Conservation (phyloP, 2,797 vertebrate genomes). For the Odontamblyopus rebecca region DNA sequence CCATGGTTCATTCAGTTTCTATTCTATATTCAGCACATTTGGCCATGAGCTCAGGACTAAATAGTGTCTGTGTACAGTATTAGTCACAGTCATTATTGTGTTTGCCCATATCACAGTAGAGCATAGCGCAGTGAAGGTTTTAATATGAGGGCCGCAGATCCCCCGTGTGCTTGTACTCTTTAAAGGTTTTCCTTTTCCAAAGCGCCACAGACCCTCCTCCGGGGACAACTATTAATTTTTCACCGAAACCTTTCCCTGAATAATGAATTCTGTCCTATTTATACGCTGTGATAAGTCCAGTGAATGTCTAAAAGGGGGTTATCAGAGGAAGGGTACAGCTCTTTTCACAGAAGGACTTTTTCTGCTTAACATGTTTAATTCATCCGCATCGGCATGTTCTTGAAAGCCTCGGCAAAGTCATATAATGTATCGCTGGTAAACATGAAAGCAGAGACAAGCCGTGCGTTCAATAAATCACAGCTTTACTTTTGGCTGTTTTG, state of each 20-base stretch:
- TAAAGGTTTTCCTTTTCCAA: conserved; percentile 70
- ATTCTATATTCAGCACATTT: conserved; percentile 39
- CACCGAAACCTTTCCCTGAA: conserved; percentile 74
- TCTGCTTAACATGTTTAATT: conserved; percentile 76
- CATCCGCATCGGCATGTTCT: conserved; percentile 62
- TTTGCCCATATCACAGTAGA: conserved; percentile 58
- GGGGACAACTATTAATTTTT: conserved; percentile 78
- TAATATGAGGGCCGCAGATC: conserved; percentile 66
- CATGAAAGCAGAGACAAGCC: conserved; percentile 66
- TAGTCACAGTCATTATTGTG: conserved; percentile 63
- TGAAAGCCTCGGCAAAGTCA: conserved; percentile 63
- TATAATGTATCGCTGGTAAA: conserved; percentile 67
- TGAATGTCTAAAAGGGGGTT: conserved; percentile 76
- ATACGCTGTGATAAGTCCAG: conserved; percentile 73
- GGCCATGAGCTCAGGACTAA: conserved; percentile 50
- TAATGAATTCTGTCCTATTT: conserved; percentile 80
- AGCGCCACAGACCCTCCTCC: conserved; percentile 65
- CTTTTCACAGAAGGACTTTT: conserved; percentile 69
- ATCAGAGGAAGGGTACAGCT: conserved; percentile 70
- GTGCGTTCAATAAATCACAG: conserved; percentile 70
- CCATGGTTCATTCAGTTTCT: conserved; percentile 28
- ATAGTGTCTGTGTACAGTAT: conserved; percentile 48
- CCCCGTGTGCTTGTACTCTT: conserved; percentile 70
- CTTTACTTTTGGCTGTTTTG: conserved; percentile 67
- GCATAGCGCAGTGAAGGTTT: conserved; percentile 59